phyloP scores from a whole-genome alignment of 2,888 invertebrate species.

The Scaptomyza tumidula region DNA sequence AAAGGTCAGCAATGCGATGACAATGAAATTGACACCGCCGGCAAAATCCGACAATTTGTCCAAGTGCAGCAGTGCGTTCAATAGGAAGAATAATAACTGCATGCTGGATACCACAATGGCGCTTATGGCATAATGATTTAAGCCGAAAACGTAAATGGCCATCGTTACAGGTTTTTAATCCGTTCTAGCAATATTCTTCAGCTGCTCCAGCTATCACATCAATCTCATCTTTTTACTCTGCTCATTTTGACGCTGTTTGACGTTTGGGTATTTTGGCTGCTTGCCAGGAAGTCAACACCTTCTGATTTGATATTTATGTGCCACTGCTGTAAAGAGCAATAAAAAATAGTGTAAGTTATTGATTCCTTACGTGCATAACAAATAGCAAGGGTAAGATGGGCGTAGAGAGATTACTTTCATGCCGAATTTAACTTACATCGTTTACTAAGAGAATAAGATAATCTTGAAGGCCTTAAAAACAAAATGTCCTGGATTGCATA shows the following conservation, averaged over 20 bases:
- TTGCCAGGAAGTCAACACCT: conserved; percentile 9
- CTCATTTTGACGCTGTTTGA: conserved; percentile 18
- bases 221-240: not conserved
- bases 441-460: not conserved
- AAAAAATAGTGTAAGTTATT: conserved; percentile 51
- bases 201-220: conserved; percentile 7
- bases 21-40: conserved; percentile 96
- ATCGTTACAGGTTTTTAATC: conserved; percentile 51
- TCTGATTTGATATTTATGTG: conserved; percentile 27
- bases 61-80: conserved; percentile 93
- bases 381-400: not conserved
- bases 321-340: conserved; percentile 46
- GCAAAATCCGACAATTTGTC: conserved; percentile 97
- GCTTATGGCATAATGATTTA: conserved; percentile 93
- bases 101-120: conserved; percentile 93
- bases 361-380: not conserved
- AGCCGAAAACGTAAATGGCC: conserved; percentile 88
- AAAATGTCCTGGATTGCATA: not conserved
- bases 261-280: not conserved
- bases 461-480: not conserved
- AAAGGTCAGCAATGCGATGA: conserved; percentile 94
- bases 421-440: not conserved
- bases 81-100: conserved; percentile 94
- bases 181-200: not conserved
- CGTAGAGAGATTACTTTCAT: not conserved